These are phyloP conservation scores for Caenorhabditis sp. DNA, from an alignment of 2,888 invertebrate genomes.

Conservation along the genomic window DNA sequence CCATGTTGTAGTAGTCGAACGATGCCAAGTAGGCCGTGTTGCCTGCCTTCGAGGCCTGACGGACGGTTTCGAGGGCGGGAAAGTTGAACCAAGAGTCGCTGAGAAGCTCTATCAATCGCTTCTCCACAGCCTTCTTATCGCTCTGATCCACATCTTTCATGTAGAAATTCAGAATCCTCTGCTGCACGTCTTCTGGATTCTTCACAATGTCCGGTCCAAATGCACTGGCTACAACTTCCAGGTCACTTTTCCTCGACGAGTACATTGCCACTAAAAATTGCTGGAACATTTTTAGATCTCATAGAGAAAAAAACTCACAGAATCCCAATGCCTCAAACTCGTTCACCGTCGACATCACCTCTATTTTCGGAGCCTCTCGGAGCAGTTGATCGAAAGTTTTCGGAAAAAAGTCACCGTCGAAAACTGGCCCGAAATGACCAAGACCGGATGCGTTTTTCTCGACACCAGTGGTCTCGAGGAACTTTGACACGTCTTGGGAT, in stretches of 20 bases:
- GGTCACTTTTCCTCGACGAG: background rate
- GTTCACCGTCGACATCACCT: slow-evolving; percentile 45
- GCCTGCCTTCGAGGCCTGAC: slow-evolving; percentile 5
- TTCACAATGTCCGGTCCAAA: slow-evolving; percentile 25
- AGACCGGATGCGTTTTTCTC: slow-evolving; percentile 8
- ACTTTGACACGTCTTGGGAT: background rate
- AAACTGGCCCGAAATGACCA: slow-evolving; percentile 43
- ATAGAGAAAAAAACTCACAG: background rate
- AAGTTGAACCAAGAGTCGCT: slow-evolving; percentile 55
- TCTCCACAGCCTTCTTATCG: background rate
- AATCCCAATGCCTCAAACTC: slow-evolving; percentile 65
- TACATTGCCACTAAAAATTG: background rate
- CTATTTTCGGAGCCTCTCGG: slow-evolving; percentile 54
- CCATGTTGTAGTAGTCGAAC: slow-evolving; percentile 27
- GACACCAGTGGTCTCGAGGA: background rate
- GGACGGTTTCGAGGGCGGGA: slow-evolving; percentile 47
- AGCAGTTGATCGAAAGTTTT: slow-evolving; percentile 61
- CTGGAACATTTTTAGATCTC: background rate
- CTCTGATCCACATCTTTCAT: background rate
- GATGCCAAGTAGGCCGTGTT: slow-evolving; percentile 39
- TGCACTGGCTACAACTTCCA: background rate
- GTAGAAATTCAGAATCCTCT: slow-evolving; percentile 28
- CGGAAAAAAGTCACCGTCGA: slow-evolving; percentile 69
- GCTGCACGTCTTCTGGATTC: slow-evolving; percentile 10
- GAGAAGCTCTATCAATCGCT: slow-evolving; percentile 44